These are phyloP conservation scores for Drosophila robusta DNA, from an alignment of 2,888 invertebrate genomes.

Conservation along the genomic window DNA sequence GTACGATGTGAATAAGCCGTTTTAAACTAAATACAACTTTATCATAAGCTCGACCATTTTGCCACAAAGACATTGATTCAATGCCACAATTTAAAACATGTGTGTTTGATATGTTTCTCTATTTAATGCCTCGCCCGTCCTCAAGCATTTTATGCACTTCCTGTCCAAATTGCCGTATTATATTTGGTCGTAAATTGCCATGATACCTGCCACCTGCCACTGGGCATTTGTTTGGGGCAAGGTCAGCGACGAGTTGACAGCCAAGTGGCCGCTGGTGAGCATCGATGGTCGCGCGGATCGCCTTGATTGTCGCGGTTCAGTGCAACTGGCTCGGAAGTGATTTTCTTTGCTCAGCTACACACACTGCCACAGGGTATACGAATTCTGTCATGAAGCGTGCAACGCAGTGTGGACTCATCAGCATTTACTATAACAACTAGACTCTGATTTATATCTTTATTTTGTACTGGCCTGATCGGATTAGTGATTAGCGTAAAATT, in stretches of 20 bases:
- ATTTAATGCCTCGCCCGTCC: constrained; percentile 3
- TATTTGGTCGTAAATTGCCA: constrained; percentile 5
- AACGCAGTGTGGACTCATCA: background rate
- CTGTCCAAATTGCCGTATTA: constrained; percentile 15
- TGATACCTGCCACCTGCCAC: constrained; percentile 7
- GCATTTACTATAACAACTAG: too few species aligned
- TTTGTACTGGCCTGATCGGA: too few species aligned
- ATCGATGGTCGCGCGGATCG: constrained; percentile 37
- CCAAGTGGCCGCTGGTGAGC: constrained; percentile 35
- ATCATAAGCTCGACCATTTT: too few species aligned
- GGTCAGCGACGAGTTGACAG: constrained; percentile 48
- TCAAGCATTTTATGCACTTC: constrained; percentile 41
- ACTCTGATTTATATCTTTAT: too few species aligned
- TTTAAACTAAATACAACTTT: background rate
- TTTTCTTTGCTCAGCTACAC: constrained; percentile 1
- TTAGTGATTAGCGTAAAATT: too few species aligned
- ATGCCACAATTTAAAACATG: background rate
- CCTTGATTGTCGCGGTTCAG: constrained; percentile 77
- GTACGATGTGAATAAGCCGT: too few species aligned
- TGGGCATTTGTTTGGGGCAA: constrained; percentile 32
- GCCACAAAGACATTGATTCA: background rate
- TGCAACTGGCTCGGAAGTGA: constrained; percentile 61
- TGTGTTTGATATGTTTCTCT: background rate
- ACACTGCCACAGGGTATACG: background rate
- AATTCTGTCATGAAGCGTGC: background rate